phyloP scores from a whole-genome alignment of 2,888 invertebrate species.

The Arge pagana region DNA sequence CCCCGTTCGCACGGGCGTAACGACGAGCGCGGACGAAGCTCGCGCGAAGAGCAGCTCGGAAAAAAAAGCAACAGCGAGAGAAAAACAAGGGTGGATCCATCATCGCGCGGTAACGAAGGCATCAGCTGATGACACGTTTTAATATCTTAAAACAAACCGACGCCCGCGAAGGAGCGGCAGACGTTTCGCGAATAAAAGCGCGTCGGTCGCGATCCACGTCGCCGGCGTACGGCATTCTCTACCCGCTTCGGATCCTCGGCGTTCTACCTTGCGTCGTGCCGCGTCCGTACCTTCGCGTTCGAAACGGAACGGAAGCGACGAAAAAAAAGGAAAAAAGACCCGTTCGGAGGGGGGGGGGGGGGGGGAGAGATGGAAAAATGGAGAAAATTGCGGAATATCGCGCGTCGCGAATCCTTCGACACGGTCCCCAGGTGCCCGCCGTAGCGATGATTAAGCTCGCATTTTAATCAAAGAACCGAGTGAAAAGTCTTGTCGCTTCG shows the following conservation, averaged over 20 bases:
- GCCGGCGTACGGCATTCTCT: not conserved
- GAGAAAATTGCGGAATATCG: constrained; percentile 26
- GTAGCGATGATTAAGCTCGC: constrained; percentile 55
- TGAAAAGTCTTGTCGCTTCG: constrained; percentile 55
- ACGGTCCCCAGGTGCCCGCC: constrained; percentile 52
- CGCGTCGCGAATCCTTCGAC: no score
- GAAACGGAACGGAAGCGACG: not conserved
- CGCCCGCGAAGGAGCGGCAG: constrained; percentile 19
- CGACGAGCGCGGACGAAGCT: no score
- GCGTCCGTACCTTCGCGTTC: not conserved
- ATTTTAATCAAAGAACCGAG: constrained; percentile 56
- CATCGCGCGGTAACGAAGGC: constrained; percentile 47
- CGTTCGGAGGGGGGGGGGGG: constrained; percentile 30
- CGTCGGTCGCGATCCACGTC: constrained; percentile 3
- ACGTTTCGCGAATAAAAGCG: constrained; percentile 12
- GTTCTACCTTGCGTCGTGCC: no score
- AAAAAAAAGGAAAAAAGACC: not conserved
- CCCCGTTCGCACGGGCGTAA: no score
- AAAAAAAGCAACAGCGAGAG: constrained; percentile 28
- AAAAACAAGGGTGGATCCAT: constrained; percentile 32
- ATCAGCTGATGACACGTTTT: constrained; percentile 57
- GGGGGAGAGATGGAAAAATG: constrained; percentile 33
- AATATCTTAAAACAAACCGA: constrained; percentile 54
- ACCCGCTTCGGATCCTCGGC: not conserved
- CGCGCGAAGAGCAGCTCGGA: no score